Percentiles rank a stretch among this genome's conserved stretches.
Evolutionary conservation across 2,113 vertebrate genomes (phyloP).

Genomic region (Alouatta palliata): DNA sequence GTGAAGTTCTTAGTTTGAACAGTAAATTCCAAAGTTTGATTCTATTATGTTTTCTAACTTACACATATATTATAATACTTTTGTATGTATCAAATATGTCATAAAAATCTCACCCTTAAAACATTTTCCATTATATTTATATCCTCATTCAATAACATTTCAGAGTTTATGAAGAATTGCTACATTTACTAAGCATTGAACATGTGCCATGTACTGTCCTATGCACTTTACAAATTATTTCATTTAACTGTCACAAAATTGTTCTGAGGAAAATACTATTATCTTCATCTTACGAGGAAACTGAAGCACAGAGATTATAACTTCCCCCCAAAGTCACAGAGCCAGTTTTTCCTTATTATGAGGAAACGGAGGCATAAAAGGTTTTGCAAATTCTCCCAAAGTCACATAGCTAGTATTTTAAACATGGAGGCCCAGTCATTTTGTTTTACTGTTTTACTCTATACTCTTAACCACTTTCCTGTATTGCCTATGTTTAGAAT

Average conservation of each 20-base stretch:
- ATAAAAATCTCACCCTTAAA: constrained; percentile 1
- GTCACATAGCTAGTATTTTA: not conserved
- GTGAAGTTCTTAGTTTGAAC: not conserved
- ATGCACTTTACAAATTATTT: not conserved
- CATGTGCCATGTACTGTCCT: not conserved
- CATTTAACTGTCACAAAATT: not conserved
- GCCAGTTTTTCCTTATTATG: not conserved
- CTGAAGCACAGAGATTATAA: not conserved
- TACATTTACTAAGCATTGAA: not conserved
- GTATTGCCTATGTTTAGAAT: not conserved
- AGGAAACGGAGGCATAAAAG: not conserved
- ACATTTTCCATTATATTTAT: not conserved
- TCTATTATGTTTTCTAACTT: not conserved
- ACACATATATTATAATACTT: not conserved
- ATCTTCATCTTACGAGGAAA: not conserved
- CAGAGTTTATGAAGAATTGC: not conserved
- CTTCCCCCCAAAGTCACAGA: not conserved
- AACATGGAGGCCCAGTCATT: not conserved
- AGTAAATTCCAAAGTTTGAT: not conserved
- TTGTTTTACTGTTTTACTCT: not conserved
- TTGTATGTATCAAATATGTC: not conserved
- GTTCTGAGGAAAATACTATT: not conserved
- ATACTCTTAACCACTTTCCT: not conserved
- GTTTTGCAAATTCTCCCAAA: not conserved
- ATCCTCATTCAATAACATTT: not conserved